Base-by-base conservation (phyloP, 1,140 invertebrate genomes). In the Eubasilissa regina region DNA sequence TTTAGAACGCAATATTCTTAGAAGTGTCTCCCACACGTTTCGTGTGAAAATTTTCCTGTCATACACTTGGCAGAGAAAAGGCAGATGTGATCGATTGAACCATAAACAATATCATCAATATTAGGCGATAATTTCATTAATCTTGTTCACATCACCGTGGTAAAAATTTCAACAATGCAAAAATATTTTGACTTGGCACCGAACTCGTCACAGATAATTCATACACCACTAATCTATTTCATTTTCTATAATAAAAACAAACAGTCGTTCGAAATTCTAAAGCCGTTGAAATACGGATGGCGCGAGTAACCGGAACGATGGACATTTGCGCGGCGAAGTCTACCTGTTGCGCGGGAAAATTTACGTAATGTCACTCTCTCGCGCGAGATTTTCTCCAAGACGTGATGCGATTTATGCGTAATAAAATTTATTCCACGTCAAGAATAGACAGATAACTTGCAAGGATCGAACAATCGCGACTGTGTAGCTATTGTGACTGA, bases 401-500 rank as follows among this genome's bases (percentile, higher is more conserved):
- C 13, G 11, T 12, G 19, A 25, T 4, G 19, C 19, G 35, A 70
- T 70, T 45, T 3, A 6, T 17, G 44, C n/a, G 47, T 47, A 45
- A 48, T 35, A 44, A 8, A 56, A 9, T 13, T 56, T 74, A 74
- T 43, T 51, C 25, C 13, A 19, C 25, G 62, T 43, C 53, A 35
- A 51, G 19, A 44, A n/a, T 15, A n/a, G 75, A 6, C n/a, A 0
- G 44, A 12, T 17, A 7, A 25, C 11, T 43, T 43, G 25, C 25
- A 6, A 35, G 72, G 47, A 72, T 74, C 45, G 73, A 77, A 82
- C 81, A 82, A 82, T 82, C 81, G 75, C 81, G 81, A 13, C 21
- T 68, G 77, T 82, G 56, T 60, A 55, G 47, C 78, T 77, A 82
- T 82, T 80, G 81, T 79, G 81, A 82, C 81, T 82, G 81, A 79